These are phyloP conservation scores for Oscarella lobularis DNA, from an alignment of 37 sponge, comb jelly and placozoan species.

Conservation along the genomic window DNA sequence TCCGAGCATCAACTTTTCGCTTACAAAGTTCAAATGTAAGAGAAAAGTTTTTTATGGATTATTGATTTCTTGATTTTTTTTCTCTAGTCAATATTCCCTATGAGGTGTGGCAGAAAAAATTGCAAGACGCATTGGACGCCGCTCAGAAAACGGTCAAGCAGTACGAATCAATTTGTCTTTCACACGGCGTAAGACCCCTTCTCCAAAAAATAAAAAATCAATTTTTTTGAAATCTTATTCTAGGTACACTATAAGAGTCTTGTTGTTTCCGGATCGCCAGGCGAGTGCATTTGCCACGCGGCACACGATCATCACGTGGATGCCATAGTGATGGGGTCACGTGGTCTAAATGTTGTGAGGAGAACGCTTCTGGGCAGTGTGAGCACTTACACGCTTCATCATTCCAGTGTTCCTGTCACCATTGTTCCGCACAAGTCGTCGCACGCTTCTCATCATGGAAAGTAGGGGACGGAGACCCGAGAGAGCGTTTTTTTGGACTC, in stretches of 20 bases:
- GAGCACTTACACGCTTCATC: not conserved
- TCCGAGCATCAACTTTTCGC: not conserved
- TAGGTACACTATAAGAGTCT: not conserved
- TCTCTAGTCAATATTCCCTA: not conserved
- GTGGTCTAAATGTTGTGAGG: not conserved
- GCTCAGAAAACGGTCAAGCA: not conserved
- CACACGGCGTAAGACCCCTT: not conserved
- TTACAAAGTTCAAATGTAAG: conserved; percentile 1
- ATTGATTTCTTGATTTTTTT: not conserved
- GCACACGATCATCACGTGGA: conserved; percentile 1
- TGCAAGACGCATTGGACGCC: not conserved
- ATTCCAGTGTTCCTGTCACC: not conserved
- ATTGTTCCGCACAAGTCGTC: too few species aligned
- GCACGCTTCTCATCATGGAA: too few species aligned
- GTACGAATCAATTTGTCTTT: not conserved
- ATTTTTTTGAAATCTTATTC: not conserved
- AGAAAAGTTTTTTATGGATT: not conserved
- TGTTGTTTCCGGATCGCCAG: not conserved
- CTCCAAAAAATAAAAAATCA: not conserved
- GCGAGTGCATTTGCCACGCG: not conserved
- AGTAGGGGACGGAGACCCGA: too few species aligned
- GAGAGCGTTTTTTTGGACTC: too few species aligned
- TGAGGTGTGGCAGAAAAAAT: not conserved
- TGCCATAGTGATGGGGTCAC: not conserved
- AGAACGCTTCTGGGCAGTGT: conserved; percentile 1